Evolutionary conservation across 2,113 vertebrate genomes (phyloP), one percentile per base, ranked within the genome.

Genomic region (Myrmecobius fasciatus): DNA sequence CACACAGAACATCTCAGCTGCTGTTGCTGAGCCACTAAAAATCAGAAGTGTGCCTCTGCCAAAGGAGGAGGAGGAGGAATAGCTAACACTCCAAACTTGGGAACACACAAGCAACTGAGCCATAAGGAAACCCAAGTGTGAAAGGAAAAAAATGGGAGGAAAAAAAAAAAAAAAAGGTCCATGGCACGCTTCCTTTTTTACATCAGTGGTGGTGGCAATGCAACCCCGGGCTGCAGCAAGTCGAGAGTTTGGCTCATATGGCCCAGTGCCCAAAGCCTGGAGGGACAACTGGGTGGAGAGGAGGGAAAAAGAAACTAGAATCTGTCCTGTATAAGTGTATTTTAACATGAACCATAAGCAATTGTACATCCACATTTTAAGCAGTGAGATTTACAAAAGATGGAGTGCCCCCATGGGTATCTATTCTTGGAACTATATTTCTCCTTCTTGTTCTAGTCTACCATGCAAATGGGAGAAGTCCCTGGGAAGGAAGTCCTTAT

Each of bases 101-200:
- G 97, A 98, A 98, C 98, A 98, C 96, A 98, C 97, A 98, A 98
- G 98, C 98, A 96, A 97, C 3, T 98, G 98, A 98, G 94, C 93
- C 89, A 46, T 4, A 94, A 96, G 95, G 94, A 98, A 97, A 83
- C 96, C 97, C 95, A 12, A 46, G 89, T 2, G 95, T 96, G 98
- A 96, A 95, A 89, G 95, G 91, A 95, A 17, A 31, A 89, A 91
- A 12, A 7, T 5, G 49, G 49, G 49, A 48, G 6, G 6, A 48
- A 48, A 96, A 95, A 89, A 95, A 91, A 95, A 7, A 36, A 46
- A 43, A 53, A 91, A 93, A 43, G 94, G 97, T 97, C 93, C 95
- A 96, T 10, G 95, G 94, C 91, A 97, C 89, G 95, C 67, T 97
- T 95, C 95, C 94, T 95, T 94, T 94, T 96, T 97, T 97, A 96